Evolutionary conservation across 1,140 invertebrate species (phyloP).

Genomic region (Drosophila kanapiae): DNA sequence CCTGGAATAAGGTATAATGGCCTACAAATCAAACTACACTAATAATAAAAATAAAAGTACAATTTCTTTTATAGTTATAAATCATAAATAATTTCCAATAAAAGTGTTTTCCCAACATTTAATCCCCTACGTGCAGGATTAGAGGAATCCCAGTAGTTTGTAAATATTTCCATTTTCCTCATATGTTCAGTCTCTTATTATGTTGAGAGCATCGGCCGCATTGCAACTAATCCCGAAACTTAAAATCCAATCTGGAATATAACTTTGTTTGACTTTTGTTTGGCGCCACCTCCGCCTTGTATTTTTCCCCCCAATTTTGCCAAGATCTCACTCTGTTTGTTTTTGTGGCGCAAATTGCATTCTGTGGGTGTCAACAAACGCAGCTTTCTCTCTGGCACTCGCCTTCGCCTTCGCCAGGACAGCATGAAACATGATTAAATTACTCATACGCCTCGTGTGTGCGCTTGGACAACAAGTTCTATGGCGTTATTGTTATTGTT

Average conservation of each 20-base stretch:
- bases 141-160: not conserved
- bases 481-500: conserved; percentile 61
- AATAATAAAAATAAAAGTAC: not conserved
- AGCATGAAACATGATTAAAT: conserved; percentile 77
- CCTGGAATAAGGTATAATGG: not conserved
- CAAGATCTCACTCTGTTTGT: conserved; percentile 59
- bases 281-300: conserved; percentile 11
- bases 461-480: conserved; percentile 52
- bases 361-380: conserved; percentile 76
- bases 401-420: conserved; percentile 31
- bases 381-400: conserved; percentile 18
- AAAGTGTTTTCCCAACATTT: not conserved
- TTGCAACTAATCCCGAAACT: conserved; percentile 40
- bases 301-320: conserved; percentile 15
- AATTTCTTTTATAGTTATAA: not conserved
- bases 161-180: conserved; percentile 12
- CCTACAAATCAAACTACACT: not conserved
- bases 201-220: conserved; percentile 30
- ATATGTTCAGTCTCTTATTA: conserved; percentile 10
- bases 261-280: conserved; percentile 68
- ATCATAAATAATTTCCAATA: not conserved
- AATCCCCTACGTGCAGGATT: not conserved
- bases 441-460: conserved; percentile 74
- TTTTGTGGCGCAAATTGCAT: conserved; percentile 78
- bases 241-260: conserved; percentile 53